Evolutionary conservation across 2,888 invertebrate species (phyloP), one percentile per base, ranked within the genome.

Genomic region (Taphrorychus bicolor): DNA sequence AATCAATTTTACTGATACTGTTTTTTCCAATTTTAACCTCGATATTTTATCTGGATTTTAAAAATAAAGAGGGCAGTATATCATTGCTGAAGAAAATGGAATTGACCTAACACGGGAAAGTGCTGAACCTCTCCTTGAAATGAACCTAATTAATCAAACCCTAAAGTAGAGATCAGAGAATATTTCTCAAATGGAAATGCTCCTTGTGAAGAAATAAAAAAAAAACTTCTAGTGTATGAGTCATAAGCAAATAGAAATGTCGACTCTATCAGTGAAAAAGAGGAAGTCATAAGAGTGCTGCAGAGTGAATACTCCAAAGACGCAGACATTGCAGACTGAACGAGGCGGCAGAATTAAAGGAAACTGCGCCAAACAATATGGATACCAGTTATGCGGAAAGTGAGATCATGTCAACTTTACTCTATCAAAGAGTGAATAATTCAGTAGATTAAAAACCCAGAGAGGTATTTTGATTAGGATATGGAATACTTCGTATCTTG

Each of bases 401-500:
- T 81, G 92, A 92, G 77, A 86, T 87, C 17, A 86, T 91, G 84
- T 92, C 92, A 3, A 90, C 90, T 22, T 91, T 23, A 92, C 92
- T 0, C 87, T 91, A 71, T 91, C 91, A 24, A 87, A 86, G 76
- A 86, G 87, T 1, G 92, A 93, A 74, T 92, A 93, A 76, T 77
- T 86, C 51, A 85, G 85, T 45, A 84, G 91, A 66, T 84, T 92
- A 89, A 86, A 73, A 92, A 93, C 77, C 82, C 92, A 49, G 92
- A 92, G 78, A 91, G 91, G 66, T 88, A 89, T 41, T 91, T 91
- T 85, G 92, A 92, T 91, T 91, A 76, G 87, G 90, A 71, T 92
- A 91, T 78, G 87, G 88, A 16, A 91, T 90, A 79, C 76, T 91
- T 21, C 83, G 94, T 73, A 87, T 88, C 66, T 85, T 95, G 70